Evolutionary conservation across 1,140 invertebrate genomes (phyloP).

Genomic region (Bradynema listronoti): DNA sequence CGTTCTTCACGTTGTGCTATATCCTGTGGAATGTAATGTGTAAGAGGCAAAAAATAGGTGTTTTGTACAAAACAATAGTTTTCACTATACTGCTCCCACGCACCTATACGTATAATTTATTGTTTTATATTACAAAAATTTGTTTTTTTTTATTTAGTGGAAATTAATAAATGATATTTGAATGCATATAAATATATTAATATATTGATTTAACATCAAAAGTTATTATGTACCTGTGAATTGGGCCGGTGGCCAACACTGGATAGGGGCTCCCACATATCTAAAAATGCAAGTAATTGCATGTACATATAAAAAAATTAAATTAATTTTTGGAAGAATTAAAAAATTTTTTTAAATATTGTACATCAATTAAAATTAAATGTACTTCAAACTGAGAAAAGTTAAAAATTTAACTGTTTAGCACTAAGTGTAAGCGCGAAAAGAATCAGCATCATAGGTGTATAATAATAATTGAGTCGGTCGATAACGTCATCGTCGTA

Average conservation of each 20-base stretch:
- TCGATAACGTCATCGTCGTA: conserved; percentile 63
- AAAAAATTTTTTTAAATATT: too few relatives aligned
- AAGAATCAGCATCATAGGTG: conserved; percentile 59
- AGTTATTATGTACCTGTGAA: conserved; percentile 43
- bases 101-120: conserved; percentile 40
- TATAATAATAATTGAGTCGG: conserved; percentile 62
- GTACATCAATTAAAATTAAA: conserved; percentile 1
- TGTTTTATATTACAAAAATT: too few relatives aligned
- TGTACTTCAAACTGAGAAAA: background rate
- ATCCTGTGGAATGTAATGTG: conserved; percentile 50
- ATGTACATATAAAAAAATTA: too few relatives aligned
- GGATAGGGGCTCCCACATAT: conserved; percentile 56
- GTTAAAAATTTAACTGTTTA: conserved; percentile 46
- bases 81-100: conserved; percentile 57
- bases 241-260: conserved; percentile 57
- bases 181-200: background rate
- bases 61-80: conserved; percentile 58
- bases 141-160: background rate
- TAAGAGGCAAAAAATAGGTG: conserved; percentile 53
- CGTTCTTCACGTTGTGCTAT: conserved; percentile 41
- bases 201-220: background rate
- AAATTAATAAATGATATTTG: too few relatives aligned
- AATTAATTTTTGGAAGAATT: too few relatives aligned
- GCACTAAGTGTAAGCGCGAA: conserved; percentile 54
- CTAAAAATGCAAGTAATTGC: conserved; percentile 14